A percentile compares a stretch with the other conserved stretches of the same genome.
Evolutionary conservation across 2,113 vertebrate genomes (phyloP).

Genomic region (Zeus faber): DNA sequence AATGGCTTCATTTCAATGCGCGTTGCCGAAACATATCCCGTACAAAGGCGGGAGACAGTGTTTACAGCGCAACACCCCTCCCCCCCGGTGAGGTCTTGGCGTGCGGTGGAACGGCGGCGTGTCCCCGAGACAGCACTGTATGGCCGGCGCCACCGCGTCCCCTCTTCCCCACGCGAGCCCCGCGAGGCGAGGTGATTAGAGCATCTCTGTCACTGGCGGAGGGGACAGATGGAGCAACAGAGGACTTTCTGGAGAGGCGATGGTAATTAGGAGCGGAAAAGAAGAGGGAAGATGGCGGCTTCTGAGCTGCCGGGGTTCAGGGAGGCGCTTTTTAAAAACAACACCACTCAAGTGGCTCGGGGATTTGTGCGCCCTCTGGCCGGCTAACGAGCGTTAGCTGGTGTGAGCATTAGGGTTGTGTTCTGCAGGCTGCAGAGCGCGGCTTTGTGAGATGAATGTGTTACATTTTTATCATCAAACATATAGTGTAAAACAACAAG

Average conservation of each 20-base stretch:
- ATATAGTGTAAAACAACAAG: too few relatives aligned
- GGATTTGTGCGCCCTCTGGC: constrained; percentile 63
- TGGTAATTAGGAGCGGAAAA: constrained; percentile 77
- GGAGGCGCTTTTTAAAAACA: constrained; percentile 66
- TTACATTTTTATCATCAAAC: too few relatives aligned
- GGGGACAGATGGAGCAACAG: constrained; percentile 79
- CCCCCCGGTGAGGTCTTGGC: constrained; percentile 68
- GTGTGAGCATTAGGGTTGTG: constrained; percentile 56
- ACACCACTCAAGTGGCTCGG: constrained; percentile 55
- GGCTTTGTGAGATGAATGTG: constrained; percentile 23
- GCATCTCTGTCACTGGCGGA: constrained; percentile 63
- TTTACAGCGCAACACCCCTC: constrained; percentile 51
- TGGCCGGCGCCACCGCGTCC: constrained; percentile 26
- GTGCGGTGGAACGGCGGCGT: constrained; percentile 48
- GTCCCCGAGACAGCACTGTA: constrained; percentile 62
- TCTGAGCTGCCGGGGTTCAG: constrained; percentile 64
- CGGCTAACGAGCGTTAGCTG: constrained; percentile 57
- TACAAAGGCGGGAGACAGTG: constrained; percentile 65
- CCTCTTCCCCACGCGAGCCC: constrained; percentile 69
- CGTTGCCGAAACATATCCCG: constrained; percentile 68
- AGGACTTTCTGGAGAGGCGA: constrained; percentile 73
- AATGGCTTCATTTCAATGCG: constrained; percentile 64
- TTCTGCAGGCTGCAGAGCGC: constrained; percentile 53
- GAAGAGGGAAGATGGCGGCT: constrained; percentile 65
- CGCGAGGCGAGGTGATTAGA: constrained; percentile 75